phyloP scores from a whole-genome alignment of 2,113 vertebrate species.

The Furnarius figulus region DNA sequence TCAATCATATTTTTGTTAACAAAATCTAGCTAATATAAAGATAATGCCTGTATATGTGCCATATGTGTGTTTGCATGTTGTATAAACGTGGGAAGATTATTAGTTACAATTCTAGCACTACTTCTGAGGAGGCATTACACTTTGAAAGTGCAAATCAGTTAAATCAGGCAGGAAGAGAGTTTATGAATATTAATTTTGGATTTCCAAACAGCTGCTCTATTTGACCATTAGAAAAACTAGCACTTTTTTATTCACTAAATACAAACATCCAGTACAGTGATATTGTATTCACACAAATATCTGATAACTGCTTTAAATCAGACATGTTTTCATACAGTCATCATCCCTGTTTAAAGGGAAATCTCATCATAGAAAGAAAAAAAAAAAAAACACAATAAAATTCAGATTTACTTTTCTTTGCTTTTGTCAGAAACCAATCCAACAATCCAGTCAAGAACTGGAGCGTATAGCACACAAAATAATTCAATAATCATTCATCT shows the following conservation, averaged over 20 bases:
- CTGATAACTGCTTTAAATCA: background rate
- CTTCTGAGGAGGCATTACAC: background rate
- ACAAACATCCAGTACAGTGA: background rate
- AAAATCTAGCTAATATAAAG: background rate
- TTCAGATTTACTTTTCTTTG: background rate
- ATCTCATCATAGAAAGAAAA: background rate
- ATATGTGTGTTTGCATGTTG: background rate
- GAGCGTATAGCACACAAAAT: background rate
- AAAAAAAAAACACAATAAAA: background rate
- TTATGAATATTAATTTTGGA: conserved; percentile 25
- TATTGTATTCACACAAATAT: background rate
- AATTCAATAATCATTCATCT: background rate
- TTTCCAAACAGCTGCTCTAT: conserved; percentile 41
- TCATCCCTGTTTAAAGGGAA: background rate
- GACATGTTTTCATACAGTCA: background rate
- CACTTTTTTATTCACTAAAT: background rate
- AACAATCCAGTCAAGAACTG: background rate
- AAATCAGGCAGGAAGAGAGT: background rate
- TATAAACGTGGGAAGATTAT: background rate
- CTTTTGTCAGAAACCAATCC: background rate
- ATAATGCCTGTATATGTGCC: background rate
- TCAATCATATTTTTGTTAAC: conserved; percentile 10
- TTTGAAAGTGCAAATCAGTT: conserved; percentile 35
- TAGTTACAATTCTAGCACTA: background rate
- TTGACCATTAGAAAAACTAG: background rate